Percentiles rank a stretch among this genome's conserved stretches.
phyloP scores from a whole-genome alignment of 2,797 vertebrate genomes.

The Urosaurus nigricauda region DNA sequence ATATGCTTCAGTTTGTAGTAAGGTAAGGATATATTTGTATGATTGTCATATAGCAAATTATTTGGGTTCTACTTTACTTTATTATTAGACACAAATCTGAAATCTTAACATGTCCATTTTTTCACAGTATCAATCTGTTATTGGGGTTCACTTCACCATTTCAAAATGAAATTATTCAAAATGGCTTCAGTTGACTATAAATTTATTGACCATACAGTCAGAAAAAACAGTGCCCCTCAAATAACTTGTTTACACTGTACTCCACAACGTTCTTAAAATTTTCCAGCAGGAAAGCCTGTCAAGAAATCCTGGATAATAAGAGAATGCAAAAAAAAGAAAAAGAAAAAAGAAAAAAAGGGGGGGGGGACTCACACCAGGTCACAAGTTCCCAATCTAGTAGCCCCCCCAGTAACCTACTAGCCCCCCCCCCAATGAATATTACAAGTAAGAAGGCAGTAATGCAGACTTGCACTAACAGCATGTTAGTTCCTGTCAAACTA shows the following conservation, averaged over 20 bases:
- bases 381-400: too few species aligned
- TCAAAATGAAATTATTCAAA: neutral
- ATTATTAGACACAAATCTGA: constrained; percentile 1
- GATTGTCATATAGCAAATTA: neutral
- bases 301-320: neutral
- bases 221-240: neutral
- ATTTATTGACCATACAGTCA: neutral
- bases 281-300: neutral
- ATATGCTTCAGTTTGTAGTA: neutral
- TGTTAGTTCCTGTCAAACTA: neutral
- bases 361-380: too few species aligned
- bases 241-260: neutral
- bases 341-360: too few species aligned
- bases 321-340: neutral
- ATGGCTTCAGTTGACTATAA: neutral
- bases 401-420: too few species aligned
- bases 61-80: neutral
- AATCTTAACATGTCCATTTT: neutral
- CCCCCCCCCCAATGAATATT: neutral
- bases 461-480: neutral
- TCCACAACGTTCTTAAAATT: neutral
- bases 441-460: neutral
- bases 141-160: neutral
- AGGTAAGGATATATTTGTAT: neutral
- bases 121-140: neutral